Base-by-base conservation (phyloP, 2,888 invertebrate genomes). In the Ormia ochracea region DNA sequence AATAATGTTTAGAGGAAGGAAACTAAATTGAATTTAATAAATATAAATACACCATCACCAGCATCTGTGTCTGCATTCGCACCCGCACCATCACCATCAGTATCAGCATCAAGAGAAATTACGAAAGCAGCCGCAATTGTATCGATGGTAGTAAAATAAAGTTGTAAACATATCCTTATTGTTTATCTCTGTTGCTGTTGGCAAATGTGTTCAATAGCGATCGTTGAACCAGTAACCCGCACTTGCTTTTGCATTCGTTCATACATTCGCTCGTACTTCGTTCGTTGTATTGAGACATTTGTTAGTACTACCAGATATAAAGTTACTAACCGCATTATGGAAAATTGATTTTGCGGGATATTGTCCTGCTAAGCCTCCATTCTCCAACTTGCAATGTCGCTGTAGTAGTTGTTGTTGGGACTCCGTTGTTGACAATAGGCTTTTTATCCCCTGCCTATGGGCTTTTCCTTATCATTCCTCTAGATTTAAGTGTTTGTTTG, bases 241-340 rank as follows among this genome's bases (percentile, higher is more conserved):
- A 68, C 61, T 50, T 61, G n/a, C 6, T 33, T 19, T 52, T 43
- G 9, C 31, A 63, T 33, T 54, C 33, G 43, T 33, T 61, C 52
- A 70, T 28, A 43, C 14, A 58, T 43, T 43, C 31, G 4, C 36
- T 26, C 10, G 45, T 28, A 38, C n/a, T 12, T 19, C 45, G 12
- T n/a, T n/a, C n/a, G n/a, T n/a, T n/a, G 19, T 31, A 28, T 19
- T 63, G 3, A 12, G 6, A 23, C 21, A 21, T 21, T 21, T 19
- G 28, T 14, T 21, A 48, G 10, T 31, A 54, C 33, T 14, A 23
- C 9, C n/a, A 36, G 56, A n/a, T 48, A 36, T 45, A 23, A 65
- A 70, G 43, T 74, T 79, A 58, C 65, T 65, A 74, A 79, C 79
- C 79, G 65, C 79, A 79, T 79, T 79, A 79, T 79, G 74, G 79